These are phyloP conservation scores for Ormyrus labotus DNA, from an alignment of 2,888 invertebrate species.

Conservation along the genomic window DNA sequence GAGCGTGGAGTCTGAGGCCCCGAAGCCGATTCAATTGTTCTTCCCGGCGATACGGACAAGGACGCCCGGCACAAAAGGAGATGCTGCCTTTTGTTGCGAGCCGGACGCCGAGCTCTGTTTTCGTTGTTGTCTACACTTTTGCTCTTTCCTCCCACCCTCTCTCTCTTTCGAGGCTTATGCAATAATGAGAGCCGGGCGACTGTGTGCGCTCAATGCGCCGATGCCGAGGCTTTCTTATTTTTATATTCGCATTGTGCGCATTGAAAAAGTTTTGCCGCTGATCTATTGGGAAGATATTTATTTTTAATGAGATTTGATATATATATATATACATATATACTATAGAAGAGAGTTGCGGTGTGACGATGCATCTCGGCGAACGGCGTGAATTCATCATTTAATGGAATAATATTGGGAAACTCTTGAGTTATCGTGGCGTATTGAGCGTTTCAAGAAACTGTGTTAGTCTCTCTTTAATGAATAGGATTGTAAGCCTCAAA, in stretches of 20 bases:
- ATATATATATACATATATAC: no score
- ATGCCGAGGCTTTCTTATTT: neutral
- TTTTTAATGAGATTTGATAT: neutral
- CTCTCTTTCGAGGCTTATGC: constrained; percentile 8
- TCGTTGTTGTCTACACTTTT: no score
- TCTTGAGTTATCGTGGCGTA: no score
- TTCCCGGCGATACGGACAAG: constrained; percentile 5
- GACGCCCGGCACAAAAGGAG: constrained; percentile 27
- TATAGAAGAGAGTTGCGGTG: no score
- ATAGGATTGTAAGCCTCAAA: no score
- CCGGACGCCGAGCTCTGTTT: constrained; percentile 11
- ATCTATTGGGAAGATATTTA: neutral
- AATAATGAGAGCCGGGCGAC: neutral
- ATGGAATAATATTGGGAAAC: no score
- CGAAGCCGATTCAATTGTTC: constrained; percentile 26
- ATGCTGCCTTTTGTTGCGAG: constrained; percentile 28
- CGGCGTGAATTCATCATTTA: no score
- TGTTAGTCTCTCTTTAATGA: no score
- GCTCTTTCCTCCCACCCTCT: neutral
- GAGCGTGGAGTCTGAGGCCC: no score
- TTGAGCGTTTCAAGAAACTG: no score
- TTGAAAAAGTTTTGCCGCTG: neutral
- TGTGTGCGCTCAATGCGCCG: neutral
- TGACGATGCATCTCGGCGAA: no score
- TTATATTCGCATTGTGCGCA: constrained; percentile 1